Evolutionary conservation across 2,113 vertebrate genomes (phyloP), one percentile per base, ranked within the genome.

Genomic region (Notechis scutatus): DNA sequence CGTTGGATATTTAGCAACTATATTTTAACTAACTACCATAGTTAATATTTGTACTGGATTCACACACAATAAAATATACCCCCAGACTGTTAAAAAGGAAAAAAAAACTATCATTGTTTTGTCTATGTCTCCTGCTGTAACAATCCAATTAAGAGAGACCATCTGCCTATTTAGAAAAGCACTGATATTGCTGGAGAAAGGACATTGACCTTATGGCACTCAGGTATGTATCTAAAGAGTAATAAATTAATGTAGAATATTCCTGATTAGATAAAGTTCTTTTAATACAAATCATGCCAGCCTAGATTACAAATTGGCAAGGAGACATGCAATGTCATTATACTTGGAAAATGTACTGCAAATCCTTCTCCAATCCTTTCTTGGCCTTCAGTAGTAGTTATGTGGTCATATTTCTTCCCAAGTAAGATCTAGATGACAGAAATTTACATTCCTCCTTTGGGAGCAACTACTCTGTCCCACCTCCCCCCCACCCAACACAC

Each of bases 181-280:
- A 64, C 24, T 0, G 2, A 47, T 3, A 1, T 56, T 45, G 89
- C 47, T 64, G 45, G 8, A 45, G 74, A 90, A 69, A 3, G 15
- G 1, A 9, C 61, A 61, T 39, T 0, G 5, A 61, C 55, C 0
- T 1, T 57, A 15, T 1, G 0, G 42, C 0, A 4, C 4, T 86
- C 21, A 85, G 88, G 92, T 95, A 87, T 90, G 92, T 95, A 85
- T 90, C 50, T 92, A 3, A 0, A 85, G 89, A 95, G 94, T 95
- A 95, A 95, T 95, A 95, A 95, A 94, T 95, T 96, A 92, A 5
- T 93, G 94, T 0, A 88, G 95, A 94, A 87, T 94, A 92, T 59
- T n/a, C 52, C 52, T 1, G 89, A 92, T 0, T 15, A 94, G 94
- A 94, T 93, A 85, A 91, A 0, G 0, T 0, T 87, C 88, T 9